phyloP scores from a whole-genome alignment of 2,888 invertebrate species.

The Calephelis perditalis region DNA sequence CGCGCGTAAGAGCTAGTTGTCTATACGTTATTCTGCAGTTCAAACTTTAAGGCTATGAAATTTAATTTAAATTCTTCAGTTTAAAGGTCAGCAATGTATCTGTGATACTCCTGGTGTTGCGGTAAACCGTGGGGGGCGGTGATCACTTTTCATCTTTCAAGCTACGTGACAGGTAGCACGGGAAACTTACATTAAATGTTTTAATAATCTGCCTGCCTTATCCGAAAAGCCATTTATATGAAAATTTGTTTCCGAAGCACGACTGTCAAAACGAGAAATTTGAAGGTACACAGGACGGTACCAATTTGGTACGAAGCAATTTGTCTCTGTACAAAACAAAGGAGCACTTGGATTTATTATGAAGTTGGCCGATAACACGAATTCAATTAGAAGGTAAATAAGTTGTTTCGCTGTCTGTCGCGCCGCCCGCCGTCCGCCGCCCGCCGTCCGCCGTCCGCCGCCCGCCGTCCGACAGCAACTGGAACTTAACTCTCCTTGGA shows the following conservation, averaged over 20 bases:
- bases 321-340: slow-evolving; percentile 28
- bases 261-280: slow-evolving; percentile 5
- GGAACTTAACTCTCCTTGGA: slow-evolving; percentile 35
- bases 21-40: no score
- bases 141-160: no score
- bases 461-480: slow-evolving; percentile 18
- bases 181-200: no score
- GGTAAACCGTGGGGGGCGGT: no score
- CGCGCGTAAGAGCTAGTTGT: no score
- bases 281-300: slow-evolving; percentile 5
- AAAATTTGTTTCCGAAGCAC: slow-evolving; percentile 9
- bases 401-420: slow-evolving; percentile 28
- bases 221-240: neutral
- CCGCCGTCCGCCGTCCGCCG: no score
- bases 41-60: no score
- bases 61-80: no score
- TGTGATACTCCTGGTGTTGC: no score
- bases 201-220: neutral
- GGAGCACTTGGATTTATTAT: slow-evolving; percentile 32
- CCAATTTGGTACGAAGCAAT: slow-evolving; percentile 22
- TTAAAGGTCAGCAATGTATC: no score
- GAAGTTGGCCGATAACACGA: slow-evolving; percentile 36
- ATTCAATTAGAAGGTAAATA: slow-evolving; percentile 36
- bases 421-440: no score
- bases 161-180: no score